Base-by-base conservation (phyloP, 2,113 vertebrate species). In the Syngnathus floridae region DNA sequence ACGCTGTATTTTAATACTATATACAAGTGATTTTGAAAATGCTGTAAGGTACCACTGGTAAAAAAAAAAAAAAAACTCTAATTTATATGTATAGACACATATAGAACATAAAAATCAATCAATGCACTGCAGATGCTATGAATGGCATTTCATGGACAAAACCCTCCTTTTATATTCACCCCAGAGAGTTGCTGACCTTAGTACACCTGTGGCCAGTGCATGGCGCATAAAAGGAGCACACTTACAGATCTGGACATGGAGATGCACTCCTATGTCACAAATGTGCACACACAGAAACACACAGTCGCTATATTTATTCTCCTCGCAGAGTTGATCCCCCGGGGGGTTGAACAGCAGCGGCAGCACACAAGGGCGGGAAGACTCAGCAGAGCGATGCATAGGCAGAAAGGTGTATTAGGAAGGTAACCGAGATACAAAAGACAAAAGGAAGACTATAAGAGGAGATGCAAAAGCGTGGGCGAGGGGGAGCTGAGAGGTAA, bases 221-320 rank as follows among this genome's bases (percentile, higher is more conserved):
- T 58, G 65, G 31, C 56, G 56, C 46, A 56, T 64, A 62, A 71
- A 61, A 41, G 46, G 21, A 40, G 73, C 35, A 19, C 3, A 40
- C 67, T 49, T 70, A 60, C 58, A 72, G 51, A 75, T 70, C 70
- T 49, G 56, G 66, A 76, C 49, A 35, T 48, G 38, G 58, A 40
- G 60, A 74, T 71, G 70, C 67, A 71, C 67, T 77, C 79, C 57
- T 26, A 77, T 72, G 62, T 73, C 69, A 72, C 70, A 77, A 67
- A 73, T 7, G 12, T 49, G 22, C 6, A 17, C 57, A 67, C 51
- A 68, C 52, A 49, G 21, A 78, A 72, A 48, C 45, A 48, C 69
- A 67, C 66, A 76, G 75, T 64, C 58, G 56, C 69, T 77, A 65
- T 82, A 78, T 87, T 72, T 84, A 54, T 73, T 82, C 78, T 86